These are phyloP conservation scores for Sarcophaga peregrina DNA, from an alignment of 1,140 invertebrate species.

Conservation along the genomic window DNA sequence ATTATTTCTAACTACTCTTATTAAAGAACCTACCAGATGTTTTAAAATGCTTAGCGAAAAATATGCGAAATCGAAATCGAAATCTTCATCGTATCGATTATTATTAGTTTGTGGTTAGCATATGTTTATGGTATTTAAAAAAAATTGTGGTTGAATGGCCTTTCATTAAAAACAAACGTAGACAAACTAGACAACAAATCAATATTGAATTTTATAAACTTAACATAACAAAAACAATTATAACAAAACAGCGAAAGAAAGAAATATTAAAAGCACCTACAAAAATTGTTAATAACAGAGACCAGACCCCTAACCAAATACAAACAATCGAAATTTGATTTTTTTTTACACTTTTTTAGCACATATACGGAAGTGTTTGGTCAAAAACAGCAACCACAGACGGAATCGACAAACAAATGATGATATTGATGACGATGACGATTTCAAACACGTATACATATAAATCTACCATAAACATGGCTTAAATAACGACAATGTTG, in stretches of 20 bases:
- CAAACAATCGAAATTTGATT: no score
- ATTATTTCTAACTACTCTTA: no score
- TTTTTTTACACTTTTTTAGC: background rate
- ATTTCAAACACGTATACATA: background rate
- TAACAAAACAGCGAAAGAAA: background rate
- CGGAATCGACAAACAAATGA: background rate
- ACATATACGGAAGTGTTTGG: background rate
- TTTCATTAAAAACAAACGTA: background rate
- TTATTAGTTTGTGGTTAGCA: no score
- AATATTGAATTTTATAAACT: background rate
- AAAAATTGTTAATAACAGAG: background rate
- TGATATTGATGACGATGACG: background rate
- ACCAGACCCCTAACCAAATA: background rate
- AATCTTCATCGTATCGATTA: no score
- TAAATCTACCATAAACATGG: background rate
- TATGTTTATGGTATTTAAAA: no score
- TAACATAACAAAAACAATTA: background rate
- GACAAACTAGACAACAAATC: background rate
- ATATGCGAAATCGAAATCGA: no score
- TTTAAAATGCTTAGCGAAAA: no score
- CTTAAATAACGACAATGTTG: background rate
- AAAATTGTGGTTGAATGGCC: background rate
- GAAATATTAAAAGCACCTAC: background rate
- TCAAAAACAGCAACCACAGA: background rate
- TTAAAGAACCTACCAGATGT: no score